These are phyloP conservation scores for Copsychus sechellarum DNA, from an alignment of 2,113 vertebrate species.

Conservation along the genomic window DNA sequence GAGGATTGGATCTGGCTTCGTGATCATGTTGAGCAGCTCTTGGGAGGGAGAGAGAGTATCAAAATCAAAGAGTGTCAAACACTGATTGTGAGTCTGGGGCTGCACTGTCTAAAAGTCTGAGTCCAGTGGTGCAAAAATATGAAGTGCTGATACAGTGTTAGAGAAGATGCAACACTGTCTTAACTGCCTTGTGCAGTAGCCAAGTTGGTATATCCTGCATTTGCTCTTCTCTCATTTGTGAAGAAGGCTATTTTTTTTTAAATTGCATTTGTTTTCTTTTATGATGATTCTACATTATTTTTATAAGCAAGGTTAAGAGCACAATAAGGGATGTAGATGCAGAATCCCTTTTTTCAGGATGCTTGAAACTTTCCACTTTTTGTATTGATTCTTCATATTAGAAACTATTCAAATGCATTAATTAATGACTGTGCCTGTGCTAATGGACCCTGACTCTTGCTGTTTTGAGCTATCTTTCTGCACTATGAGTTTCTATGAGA, in stretches of 20 bases:
- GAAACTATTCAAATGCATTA: background rate
- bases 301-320: background rate
- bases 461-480: background rate
- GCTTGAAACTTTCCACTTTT: background rate
- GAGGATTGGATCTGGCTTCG: background rate
- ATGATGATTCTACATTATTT: background rate
- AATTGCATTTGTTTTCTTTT: background rate
- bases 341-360: background rate
- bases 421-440: background rate
- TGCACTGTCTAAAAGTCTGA: background rate
- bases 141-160: background rate
- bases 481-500: background rate
- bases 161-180: background rate
- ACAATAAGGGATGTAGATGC: background rate
- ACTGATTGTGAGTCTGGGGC: background rate
- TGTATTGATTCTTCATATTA: background rate
- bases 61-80: background rate
- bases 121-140: background rate
- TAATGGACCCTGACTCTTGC: background rate
- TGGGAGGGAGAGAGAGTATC: background rate
- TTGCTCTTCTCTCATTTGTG: background rate
- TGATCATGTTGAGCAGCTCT: background rate
- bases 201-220: rapidly evolving
- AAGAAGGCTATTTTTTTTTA: background rate
- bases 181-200: background rate